These are phyloP conservation scores for Pelobates cultripes DNA, from an alignment of 2,797 vertebrate species.

Conservation along the genomic window DNA sequence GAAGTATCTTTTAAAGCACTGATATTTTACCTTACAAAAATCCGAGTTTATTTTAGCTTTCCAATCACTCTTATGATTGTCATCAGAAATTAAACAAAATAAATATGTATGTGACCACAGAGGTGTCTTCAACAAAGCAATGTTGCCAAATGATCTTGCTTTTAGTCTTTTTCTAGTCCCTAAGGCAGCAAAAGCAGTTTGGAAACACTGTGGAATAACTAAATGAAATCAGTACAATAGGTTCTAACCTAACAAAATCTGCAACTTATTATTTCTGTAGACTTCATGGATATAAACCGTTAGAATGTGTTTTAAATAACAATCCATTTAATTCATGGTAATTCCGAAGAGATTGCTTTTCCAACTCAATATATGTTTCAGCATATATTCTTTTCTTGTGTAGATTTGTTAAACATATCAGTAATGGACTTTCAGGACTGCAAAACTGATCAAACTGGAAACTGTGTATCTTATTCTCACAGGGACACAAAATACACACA, in stretches of 20 bases:
- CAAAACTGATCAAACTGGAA: too few relatives aligned
- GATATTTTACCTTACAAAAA: background rate
- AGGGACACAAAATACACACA: too few relatives aligned
- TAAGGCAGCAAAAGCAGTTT: background rate
- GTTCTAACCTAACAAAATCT: conserved; percentile 26
- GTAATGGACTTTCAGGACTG: too few relatives aligned
- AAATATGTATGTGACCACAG: background rate
- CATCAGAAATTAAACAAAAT: background rate
- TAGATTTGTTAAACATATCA: conserved; percentile 17
- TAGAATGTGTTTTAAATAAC: conserved; percentile 8
- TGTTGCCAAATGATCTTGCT: conserved; percentile 4
- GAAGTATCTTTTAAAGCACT: too few relatives aligned
- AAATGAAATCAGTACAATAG: conserved; percentile 28
- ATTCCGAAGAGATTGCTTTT: conserved; percentile 1
- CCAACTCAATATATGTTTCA: background rate
- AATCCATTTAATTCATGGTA: background rate
- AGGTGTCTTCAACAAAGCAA: background rate
- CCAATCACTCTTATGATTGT: background rate
- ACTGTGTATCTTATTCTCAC: too few relatives aligned
- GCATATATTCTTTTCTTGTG: conserved; percentile 9
- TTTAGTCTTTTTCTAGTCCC: conserved; percentile 35
- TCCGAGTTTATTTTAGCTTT: background rate
- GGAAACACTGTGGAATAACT: conserved; percentile 25
- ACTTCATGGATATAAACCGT: conserved; percentile 12
- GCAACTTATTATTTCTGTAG: conserved; percentile 21